Percentiles rank a stretch among this genome's conserved stretches.
Conservation (phyloP, 2,797 vertebrate genomes). For the Trichosurus vulpecula region DNA sequence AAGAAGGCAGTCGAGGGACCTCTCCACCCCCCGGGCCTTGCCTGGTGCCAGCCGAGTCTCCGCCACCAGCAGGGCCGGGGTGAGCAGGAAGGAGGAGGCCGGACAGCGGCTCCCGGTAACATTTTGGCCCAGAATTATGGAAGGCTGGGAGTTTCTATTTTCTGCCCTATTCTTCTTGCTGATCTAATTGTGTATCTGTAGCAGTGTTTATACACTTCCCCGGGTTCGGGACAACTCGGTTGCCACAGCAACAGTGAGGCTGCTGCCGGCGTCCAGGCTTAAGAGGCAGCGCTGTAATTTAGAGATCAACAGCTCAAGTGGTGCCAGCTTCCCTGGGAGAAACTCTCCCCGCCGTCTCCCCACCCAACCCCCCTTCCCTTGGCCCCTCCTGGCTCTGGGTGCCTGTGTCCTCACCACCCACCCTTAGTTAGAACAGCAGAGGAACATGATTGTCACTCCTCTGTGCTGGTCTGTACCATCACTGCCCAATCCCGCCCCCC, state of each 20-base stretch:
- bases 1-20: not conserved
- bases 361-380: not conserved
- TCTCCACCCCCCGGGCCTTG: accelerated
- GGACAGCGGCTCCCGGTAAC: slow-evolving; percentile 19
- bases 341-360: slow-evolving; percentile 60
- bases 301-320: slow-evolving; percentile 83
- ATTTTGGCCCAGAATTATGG: slow-evolving; percentile 77
- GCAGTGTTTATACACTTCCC: slow-evolving; percentile 86
- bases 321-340: slow-evolving; percentile 78
- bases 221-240: slow-evolving; percentile 85
- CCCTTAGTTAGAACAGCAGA: not conserved
- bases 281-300: slow-evolving; percentile 86
- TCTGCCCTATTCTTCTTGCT: slow-evolving; percentile 82
- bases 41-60: not conserved
- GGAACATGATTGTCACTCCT: not conserved
- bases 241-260: slow-evolving; percentile 84
- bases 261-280: slow-evolving; percentile 74
- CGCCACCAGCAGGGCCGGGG: not conserved
- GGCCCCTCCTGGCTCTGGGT: not conserved
- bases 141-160: slow-evolving; percentile 83
- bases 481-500: not conserved
- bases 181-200: slow-evolving; percentile 85
- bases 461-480: not conserved
- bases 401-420: not conserved
- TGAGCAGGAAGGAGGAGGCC: not conserved